A percentile compares a stretch with the other conserved stretches of the same genome.
Evolutionary conservation across 2,797 vertebrate species (phyloP).

Genomic region (Lemur catta): DNA sequence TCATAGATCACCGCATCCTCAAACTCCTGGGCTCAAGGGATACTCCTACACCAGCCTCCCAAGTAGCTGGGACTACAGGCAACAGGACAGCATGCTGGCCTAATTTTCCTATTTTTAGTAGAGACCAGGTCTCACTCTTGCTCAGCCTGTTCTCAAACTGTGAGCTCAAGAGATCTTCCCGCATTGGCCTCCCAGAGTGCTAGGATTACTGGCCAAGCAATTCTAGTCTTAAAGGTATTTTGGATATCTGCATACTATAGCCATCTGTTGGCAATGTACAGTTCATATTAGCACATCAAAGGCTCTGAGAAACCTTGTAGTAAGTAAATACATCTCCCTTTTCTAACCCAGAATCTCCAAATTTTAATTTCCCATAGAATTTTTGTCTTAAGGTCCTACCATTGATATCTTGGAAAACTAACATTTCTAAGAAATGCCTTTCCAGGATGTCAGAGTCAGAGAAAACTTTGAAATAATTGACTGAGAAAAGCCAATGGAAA

Average conservation of each 20-base stretch:
- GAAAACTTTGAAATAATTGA: neutral
- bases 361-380: neutral
- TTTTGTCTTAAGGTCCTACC: neutral
- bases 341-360: neutral
- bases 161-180: too few relatives aligned
- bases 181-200: too few relatives aligned
- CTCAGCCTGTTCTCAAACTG: too few relatives aligned
- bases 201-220: neutral
- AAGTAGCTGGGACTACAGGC: too few relatives aligned
- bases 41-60: too few relatives aligned
- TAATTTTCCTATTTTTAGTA: too few relatives aligned
- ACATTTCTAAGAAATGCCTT: neutral
- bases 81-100: too few relatives aligned
- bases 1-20: too few relatives aligned
- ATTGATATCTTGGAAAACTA: neutral
- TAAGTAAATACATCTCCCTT: neutral
- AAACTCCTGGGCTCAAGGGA: too few relatives aligned
- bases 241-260: neutral
- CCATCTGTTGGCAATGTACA: neutral
- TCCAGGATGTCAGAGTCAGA: neutral
- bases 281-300: neutral
- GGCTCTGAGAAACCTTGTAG: neutral
- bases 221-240: slow-evolving; percentile 19
- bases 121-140: too few relatives aligned
- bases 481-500: slow-evolving; percentile 1